phyloP scores from a whole-genome alignment of 2,113 vertebrate genomes.

The Brachyhypopomus occidentalis region DNA sequence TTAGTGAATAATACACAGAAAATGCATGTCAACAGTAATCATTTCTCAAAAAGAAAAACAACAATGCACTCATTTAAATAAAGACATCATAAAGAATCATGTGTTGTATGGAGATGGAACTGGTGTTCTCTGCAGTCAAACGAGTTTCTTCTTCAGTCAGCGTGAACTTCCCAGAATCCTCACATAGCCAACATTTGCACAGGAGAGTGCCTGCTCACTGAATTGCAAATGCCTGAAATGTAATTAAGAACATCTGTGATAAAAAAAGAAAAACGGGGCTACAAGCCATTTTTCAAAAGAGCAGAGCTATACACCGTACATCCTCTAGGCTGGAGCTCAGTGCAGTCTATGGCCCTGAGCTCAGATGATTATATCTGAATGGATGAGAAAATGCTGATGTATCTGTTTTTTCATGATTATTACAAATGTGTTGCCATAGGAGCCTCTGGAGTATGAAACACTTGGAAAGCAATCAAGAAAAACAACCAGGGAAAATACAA shows the following conservation, averaged over 20 bases:
- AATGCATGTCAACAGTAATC: slow-evolving; percentile 11
- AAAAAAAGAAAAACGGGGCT: slow-evolving; percentile 18
- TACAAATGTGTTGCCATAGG: slow-evolving; percentile 30
- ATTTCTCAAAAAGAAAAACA: slow-evolving; percentile 1
- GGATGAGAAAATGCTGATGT: slow-evolving; percentile 21
- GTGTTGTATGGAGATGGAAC: not conserved
- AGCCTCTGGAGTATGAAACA: not conserved
- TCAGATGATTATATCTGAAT: slow-evolving; percentile 21
- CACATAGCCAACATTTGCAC: slow-evolving; percentile 11
- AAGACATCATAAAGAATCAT: slow-evolving; percentile 10
- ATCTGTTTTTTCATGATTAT: slow-evolving; percentile 31
- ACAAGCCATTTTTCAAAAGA: slow-evolving; percentile 8
- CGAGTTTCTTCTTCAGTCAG: not conserved
- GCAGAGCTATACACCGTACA: not conserved
- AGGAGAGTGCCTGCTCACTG: slow-evolving; percentile 15
- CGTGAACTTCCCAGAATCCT: not conserved
- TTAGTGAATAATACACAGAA: not conserved
- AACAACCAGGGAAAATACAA: slow-evolving; percentile 13
- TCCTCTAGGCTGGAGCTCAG: not conserved
- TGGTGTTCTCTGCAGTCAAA: not conserved
- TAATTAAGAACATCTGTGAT: slow-evolving; percentile 39
- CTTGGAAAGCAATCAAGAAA: slow-evolving; percentile 28
- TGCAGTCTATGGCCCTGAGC: not conserved
- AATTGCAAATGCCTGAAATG: slow-evolving; percentile 52
- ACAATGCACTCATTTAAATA: not conserved